Conservation (phyloP, 1,140 invertebrate species). For the Caenorhabditis brenneri region DNA sequence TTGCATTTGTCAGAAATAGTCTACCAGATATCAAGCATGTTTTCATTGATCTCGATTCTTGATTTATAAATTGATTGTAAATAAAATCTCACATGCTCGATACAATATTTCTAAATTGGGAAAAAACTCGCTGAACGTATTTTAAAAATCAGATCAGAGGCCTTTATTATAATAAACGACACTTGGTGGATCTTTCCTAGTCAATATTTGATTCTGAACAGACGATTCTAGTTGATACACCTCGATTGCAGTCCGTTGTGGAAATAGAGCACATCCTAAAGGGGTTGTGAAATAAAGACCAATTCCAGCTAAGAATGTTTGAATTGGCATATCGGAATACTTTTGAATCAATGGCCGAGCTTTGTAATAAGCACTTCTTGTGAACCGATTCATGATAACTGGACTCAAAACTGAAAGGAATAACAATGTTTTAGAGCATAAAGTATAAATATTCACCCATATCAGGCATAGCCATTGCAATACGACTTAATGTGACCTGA, state of each 20-base stretch:
- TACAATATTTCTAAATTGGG: no score
- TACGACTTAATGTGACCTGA: constrained; percentile 84
- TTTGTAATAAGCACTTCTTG: constrained; percentile 56
- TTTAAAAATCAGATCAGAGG: constrained; percentile 14
- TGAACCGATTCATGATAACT: constrained; percentile 13
- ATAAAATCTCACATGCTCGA: not conserved
- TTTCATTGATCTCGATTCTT: not conserved
- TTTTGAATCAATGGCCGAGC: not conserved
- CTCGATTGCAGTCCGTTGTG: constrained; percentile 60
- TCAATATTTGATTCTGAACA: constrained; percentile 9
- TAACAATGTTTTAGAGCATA: not conserved
- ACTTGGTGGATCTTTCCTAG: constrained; percentile 8
- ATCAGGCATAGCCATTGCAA: constrained; percentile 86
- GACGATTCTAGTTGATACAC: constrained; percentile 45
- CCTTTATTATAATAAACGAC: constrained; percentile 55
- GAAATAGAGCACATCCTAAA: constrained; percentile 68
- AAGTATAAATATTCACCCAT: constrained; percentile 79
- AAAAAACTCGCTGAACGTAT: no score
- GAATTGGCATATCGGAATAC: constrained; percentile 52
- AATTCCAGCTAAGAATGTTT: constrained; percentile 56
- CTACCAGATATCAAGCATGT: not conserved
- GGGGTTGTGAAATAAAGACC: constrained; percentile 61
- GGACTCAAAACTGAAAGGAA: constrained; percentile 49
- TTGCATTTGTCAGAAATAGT: not conserved
- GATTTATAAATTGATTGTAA: not conserved